Percentiles rank a stretch among this genome's conserved stretches.
Conservation (phyloP, 2,113 vertebrate species). For the Brachypodius melanocephalos region DNA sequence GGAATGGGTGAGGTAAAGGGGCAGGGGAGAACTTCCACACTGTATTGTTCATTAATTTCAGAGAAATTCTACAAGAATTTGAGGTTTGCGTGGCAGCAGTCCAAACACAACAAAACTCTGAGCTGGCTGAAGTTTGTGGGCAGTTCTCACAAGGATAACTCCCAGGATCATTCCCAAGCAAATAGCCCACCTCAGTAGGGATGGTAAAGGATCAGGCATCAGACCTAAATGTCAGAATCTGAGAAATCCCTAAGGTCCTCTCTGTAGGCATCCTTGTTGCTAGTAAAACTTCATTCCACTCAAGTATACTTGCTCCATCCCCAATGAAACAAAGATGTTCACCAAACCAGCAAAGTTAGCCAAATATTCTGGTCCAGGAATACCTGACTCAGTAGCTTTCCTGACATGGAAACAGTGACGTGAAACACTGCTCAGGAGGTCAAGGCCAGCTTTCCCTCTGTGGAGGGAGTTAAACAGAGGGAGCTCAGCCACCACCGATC, state of each 20-base stretch:
- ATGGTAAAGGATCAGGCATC: neutral
- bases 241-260: neutral
- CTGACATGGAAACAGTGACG: accelerated
- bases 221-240: neutral
- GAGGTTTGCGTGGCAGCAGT: neutral
- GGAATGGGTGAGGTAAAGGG: neutral
- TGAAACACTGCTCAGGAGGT: neutral
- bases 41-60: neutral
- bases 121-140: neutral
- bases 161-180: neutral
- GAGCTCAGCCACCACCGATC: neutral
- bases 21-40: neutral
- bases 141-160: neutral
- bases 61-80: neutral
- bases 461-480: neutral
- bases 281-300: neutral
- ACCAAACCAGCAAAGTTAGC: neutral
- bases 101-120: neutral
- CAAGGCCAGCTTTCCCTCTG: neutral
- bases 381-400: neutral
- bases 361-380: neutral
- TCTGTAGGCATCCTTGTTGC: neutral
- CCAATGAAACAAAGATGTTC: neutral
- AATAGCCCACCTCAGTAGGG: neutral
- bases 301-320: neutral